phyloP scores from a whole-genome alignment of 2,113 vertebrate genomes.

The Prochilodus magdalenae region DNA sequence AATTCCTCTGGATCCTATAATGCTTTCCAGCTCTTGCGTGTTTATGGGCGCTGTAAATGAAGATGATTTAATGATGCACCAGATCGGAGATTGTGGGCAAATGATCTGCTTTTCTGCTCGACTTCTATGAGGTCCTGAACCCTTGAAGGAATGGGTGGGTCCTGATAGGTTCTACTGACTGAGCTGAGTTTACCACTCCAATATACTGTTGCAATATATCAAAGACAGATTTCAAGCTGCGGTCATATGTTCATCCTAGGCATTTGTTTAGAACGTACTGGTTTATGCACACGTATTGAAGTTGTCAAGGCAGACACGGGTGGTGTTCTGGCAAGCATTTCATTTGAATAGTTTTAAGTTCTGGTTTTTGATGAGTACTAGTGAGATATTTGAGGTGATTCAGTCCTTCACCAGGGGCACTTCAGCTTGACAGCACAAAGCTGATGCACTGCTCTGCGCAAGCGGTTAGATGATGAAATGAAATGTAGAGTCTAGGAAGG shows the following conservation, averaged over 20 bases:
- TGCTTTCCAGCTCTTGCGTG: constrained; percentile 51
- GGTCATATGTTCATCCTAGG: background rate
- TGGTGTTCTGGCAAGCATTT: background rate
- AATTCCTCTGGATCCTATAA: constrained; percentile 51
- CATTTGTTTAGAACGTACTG: background rate
- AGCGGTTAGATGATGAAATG: constrained; percentile 47
- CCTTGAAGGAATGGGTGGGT: background rate
- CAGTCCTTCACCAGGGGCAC: constrained; percentile 12
- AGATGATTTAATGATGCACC: constrained; percentile 48
- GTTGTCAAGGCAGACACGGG: background rate
- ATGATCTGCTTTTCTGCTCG: background rate
- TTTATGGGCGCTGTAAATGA: constrained; percentile 54
- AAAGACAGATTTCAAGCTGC: background rate
- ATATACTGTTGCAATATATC: background rate
- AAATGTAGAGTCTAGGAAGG: constrained; percentile 42
- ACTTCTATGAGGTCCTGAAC: background rate
- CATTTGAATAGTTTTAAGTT: background rate
- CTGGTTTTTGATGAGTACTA: background rate
- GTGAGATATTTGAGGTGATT: constrained; percentile 9
- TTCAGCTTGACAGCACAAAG: constrained; percentile 35
- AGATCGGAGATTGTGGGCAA: constrained; percentile 35
- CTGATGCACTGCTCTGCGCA: constrained; percentile 9
- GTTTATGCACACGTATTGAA: background rate
- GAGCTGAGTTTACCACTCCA: background rate
- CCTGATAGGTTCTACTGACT: background rate